Evolutionary conservation across 1,140 invertebrate genomes (phyloP).

Genomic region (Ericerus pela): DNA sequence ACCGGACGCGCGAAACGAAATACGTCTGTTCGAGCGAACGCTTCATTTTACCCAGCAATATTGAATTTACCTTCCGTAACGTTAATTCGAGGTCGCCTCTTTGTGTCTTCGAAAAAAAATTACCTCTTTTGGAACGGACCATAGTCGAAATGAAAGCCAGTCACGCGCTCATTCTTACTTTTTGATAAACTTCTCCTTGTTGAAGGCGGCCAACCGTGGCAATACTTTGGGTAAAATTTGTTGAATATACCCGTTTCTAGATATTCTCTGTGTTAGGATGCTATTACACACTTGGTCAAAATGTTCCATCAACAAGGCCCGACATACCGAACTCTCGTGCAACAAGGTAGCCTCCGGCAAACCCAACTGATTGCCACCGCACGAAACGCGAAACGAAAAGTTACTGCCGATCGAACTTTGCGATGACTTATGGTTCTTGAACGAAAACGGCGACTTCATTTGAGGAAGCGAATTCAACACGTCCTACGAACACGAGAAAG

Average conservation of each 20-base stretch:
- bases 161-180: slow-evolving; percentile 24
- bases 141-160: background rate
- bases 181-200: slow-evolving; percentile 61
- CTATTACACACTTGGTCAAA: slow-evolving; percentile 65
- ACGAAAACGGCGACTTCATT: slow-evolving; percentile 30
- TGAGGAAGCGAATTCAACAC: slow-evolving; percentile 31
- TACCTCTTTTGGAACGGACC: background rate
- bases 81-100: no score
- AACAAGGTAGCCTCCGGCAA: slow-evolving; percentile 25
- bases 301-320: slow-evolving; percentile 64
- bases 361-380: background rate
- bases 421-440: slow-evolving; percentile 13
- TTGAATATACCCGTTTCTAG: slow-evolving; percentile 67
- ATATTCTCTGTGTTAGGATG: slow-evolving; percentile 59
- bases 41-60: no score
- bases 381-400: background rate
- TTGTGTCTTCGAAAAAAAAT: no score
- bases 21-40: no score
- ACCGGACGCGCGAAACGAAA: no score
- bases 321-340: slow-evolving; percentile 76
- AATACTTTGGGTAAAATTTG: slow-evolving; percentile 73
- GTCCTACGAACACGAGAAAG: slow-evolving; percentile 20
- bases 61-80: no score
- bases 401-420: background rate
- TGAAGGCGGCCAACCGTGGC: slow-evolving; percentile 87